Percentiles rank a stretch among this genome's conserved stretches.
Evolutionary conservation across 2,797 vertebrate genomes (phyloP).

Genomic region (Danio kyathit): DNA sequence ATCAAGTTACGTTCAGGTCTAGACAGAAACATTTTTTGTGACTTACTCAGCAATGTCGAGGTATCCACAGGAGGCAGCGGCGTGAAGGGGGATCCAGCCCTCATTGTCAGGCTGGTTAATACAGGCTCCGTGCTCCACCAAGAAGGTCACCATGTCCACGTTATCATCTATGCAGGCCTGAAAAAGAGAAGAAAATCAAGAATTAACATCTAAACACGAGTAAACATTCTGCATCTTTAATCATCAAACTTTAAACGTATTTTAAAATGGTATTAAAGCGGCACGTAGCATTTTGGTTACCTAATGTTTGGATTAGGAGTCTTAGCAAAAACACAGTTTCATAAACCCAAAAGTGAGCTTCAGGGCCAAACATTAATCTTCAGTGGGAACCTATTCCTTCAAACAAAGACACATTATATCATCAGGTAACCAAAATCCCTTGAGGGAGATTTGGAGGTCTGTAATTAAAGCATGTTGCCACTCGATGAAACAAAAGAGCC

Average conservation of each 20-base stretch:
- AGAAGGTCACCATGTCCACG: constrained; percentile 99
- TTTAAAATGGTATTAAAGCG: neutral
- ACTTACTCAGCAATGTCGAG: constrained; percentile 98
- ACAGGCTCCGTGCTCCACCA: constrained; percentile 96
- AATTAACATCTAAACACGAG: neutral
- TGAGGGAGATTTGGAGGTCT: constrained; percentile 2
- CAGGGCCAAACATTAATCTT: constrained; percentile 36
- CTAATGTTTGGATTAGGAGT: constrained; percentile 4
- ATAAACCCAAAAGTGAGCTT: constrained; percentile 18
- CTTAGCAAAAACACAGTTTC: constrained; percentile 22
- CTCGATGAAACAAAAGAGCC: constrained; percentile 38
- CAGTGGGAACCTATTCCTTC: constrained; percentile 23
- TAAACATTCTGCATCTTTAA: neutral
- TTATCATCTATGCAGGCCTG: constrained; percentile 99
- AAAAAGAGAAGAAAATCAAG: constrained; percentile 23
- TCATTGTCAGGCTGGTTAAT: constrained; percentile 99
- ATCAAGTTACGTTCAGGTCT: no score
- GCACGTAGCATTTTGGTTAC: constrained; percentile 3
- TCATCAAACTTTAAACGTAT: no score
- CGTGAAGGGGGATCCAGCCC: constrained; percentile 99
- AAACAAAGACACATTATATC: constrained; percentile 41
- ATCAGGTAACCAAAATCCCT: constrained; percentile 28
- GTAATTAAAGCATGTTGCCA: constrained; percentile 28
- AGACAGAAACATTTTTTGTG: neutral
- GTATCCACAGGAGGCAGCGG: constrained; percentile 98